Percentiles rank a stretch among this genome's conserved stretches.
Evolutionary conservation across 1,140 invertebrate species (phyloP).

Genomic region (Archivesica marissinica): DNA sequence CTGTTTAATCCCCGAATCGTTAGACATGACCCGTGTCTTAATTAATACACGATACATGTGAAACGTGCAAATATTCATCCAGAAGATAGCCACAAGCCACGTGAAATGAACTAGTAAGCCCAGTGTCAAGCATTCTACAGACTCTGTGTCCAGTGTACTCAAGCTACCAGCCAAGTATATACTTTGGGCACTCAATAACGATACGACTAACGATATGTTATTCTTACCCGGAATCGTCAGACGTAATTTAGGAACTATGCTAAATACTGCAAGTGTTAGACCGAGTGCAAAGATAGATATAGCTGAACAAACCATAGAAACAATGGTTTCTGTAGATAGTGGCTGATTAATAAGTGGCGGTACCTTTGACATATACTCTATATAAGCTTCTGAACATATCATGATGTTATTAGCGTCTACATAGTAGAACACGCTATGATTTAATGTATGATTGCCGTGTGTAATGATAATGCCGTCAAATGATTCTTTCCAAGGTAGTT

Average conservation of each 20-base stretch:
- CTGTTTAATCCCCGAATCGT: neutral
- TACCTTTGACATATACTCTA: neutral
- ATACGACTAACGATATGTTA: neutral
- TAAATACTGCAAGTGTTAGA: neutral
- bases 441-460: neutral
- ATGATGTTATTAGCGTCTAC: neutral
- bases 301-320: neutral
- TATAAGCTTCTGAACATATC: neutral
- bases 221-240: slow-evolving; percentile 25
- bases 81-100: slow-evolving; percentile 15
- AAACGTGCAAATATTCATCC: slow-evolving; percentile 56
- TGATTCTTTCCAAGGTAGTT: neutral
- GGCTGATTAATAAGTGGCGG: too few relatives aligned
- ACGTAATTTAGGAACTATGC: neutral
- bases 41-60: slow-evolving; percentile 34
- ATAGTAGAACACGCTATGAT: neutral
- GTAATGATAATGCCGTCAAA: neutral
- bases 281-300: neutral
- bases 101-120: slow-evolving; percentile 30
- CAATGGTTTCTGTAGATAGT: neutral
- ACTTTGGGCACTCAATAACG: slow-evolving; percentile 15
- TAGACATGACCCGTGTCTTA: neutral
- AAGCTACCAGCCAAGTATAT: slow-evolving; percentile 6
- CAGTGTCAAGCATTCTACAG: neutral
- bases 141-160: neutral